Conservation (phyloP, 2,113 vertebrate genomes). For the Tyrannus savana region DNA sequence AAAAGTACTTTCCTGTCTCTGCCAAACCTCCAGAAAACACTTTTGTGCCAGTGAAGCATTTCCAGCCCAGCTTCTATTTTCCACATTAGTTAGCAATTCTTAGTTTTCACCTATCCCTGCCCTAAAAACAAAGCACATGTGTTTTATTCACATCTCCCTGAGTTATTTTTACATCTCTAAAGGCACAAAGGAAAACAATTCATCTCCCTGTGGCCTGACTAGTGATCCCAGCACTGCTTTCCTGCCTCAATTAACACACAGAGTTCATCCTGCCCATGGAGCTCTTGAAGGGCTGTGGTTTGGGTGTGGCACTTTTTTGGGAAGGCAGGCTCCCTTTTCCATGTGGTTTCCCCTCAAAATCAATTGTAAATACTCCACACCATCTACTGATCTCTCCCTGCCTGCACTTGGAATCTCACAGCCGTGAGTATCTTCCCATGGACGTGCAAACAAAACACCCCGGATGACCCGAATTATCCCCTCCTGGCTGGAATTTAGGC, state of each 20-base stretch:
- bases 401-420: no score
- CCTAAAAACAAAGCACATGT: not conserved
- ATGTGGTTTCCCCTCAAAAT: not conserved
- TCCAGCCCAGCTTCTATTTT: not conserved
- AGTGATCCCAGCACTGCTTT: not conserved
- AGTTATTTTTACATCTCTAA: not conserved
- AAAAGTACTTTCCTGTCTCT: not conserved
- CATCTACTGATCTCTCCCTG: no score
- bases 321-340: not conserved
- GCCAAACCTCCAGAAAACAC: not conserved
- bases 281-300: not conserved
- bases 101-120: not conserved
- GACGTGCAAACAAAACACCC: not conserved
- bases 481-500: not conserved
- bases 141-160: not conserved
- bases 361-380: not conserved
- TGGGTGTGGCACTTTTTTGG: not conserved
- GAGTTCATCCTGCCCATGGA: not conserved
- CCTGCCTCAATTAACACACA: not conserved
- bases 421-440: rapidly evolving
- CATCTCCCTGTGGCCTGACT: not conserved
- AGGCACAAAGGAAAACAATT: not conserved
- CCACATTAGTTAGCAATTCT: not conserved
- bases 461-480: not conserved
- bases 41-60: not conserved